A percentile compares a stretch with the other conserved stretches of the same genome.
These are phyloP conservation scores for Coluber constrictor DNA, from an alignment of 2,797 vertebrate genomes.

Conservation along the genomic window DNA sequence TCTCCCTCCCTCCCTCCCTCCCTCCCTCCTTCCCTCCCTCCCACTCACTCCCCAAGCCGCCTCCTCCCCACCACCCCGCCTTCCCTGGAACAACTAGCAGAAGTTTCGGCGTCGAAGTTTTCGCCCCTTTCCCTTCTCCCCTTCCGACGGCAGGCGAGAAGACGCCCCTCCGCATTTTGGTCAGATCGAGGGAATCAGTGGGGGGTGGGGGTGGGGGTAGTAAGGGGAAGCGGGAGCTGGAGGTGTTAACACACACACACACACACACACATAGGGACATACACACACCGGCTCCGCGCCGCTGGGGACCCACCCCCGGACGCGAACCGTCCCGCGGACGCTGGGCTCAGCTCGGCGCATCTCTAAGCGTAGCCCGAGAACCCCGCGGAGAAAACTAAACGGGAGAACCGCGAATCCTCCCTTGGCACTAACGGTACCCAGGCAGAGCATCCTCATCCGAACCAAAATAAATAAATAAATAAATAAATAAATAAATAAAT, in stretches of 20 bases:
- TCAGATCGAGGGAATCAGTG: neutral
- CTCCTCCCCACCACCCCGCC: neutral
- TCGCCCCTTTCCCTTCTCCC: neutral
- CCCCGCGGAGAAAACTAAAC: neutral
- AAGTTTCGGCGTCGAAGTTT: slow-evolving; percentile 60
- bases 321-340: neutral
- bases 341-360: too few species aligned
- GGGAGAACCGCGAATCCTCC: neutral
- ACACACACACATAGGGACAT: neutral
- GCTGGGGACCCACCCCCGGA: neutral
- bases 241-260: neutral
- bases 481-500: too few species aligned
- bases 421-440: neutral
- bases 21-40: neutral
- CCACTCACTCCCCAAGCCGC: neutral
- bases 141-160: neutral
- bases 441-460: neutral
- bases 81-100: slow-evolving; percentile 11
- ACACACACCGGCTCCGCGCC: neutral
- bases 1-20: neutral
- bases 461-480: too few species aligned
- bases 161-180: too few species aligned
- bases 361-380: neutral
- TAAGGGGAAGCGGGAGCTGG: neutral
- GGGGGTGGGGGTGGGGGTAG: accelerated